Evolutionary conservation across 2,888 invertebrate genomes (phyloP).

Genomic region (Ophion ellenae): DNA sequence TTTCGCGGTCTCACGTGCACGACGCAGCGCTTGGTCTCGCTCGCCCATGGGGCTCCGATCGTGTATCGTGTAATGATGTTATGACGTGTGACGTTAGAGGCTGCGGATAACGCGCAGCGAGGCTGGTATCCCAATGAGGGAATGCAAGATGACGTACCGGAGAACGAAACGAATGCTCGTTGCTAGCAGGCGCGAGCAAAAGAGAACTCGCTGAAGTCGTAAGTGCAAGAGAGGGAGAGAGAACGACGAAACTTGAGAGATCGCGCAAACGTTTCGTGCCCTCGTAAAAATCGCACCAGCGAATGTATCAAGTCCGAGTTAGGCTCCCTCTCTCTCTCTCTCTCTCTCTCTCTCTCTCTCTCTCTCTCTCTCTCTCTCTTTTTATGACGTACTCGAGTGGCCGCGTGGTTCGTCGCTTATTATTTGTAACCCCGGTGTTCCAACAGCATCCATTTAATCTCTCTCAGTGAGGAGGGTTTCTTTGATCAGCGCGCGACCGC

Average conservation of each 20-base stretch:
- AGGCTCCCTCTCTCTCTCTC: constrained; percentile 59
- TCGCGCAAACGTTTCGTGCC: constrained; percentile 56
- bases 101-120: constrained; percentile 66
- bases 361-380: constrained; percentile 9
- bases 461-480: constrained; percentile 82
- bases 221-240: constrained; percentile 57
- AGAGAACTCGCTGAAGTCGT: constrained; percentile 28
- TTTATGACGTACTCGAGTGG: constrained; percentile 34
- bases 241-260: constrained; percentile 68
- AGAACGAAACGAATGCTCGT: constrained; percentile 12
- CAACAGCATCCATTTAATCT: constrained; percentile 83
- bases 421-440: constrained; percentile 81
- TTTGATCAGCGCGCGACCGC: constrained; percentile 83
- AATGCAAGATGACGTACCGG: constrained; percentile 40
- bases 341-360: constrained; percentile 25
- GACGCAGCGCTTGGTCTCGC: constrained; percentile 5
- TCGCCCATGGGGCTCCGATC: constrained; percentile 35
- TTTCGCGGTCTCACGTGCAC: not conserved
- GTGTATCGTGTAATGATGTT: constrained; percentile 71
- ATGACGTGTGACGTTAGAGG: constrained; percentile 71
- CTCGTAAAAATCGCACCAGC: constrained; percentile 54
- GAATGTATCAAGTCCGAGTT: constrained; percentile 80
- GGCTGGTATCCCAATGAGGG: constrained; percentile 59
- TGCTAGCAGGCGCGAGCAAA: constrained; percentile 8
- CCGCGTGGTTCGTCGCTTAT: constrained; percentile 74